A percentile compares a stretch with the other conserved stretches of the same genome.
Conservation (phyloP, 1,140 invertebrate genomes). For the Macrotrachela quadricornifera region DNA sequence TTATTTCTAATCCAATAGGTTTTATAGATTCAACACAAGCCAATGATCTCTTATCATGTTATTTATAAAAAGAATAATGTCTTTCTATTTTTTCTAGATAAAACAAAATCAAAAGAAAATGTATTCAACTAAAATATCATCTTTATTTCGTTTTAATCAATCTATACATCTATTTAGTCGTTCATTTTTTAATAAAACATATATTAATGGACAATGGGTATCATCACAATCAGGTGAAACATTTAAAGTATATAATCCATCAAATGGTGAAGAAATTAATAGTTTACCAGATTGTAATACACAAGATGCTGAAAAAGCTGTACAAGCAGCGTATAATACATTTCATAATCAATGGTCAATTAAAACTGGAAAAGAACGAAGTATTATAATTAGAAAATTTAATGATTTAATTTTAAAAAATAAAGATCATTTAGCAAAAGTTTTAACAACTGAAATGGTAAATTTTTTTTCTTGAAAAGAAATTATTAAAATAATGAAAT, state of each 20-base stretch:
- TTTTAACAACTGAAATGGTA: conserved; percentile 1
- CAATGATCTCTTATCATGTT: no score
- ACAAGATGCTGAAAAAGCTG: conserved; percentile 47
- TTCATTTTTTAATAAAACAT: no score
- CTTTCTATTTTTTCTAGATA: no score
- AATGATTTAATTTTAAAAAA: not conserved
- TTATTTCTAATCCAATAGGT: no score
- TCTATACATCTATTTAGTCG: no score
- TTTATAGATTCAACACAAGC: no score
- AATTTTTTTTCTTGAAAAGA: conserved; percentile 11
- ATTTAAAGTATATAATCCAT: conserved; percentile 37
- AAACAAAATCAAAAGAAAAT: no score
- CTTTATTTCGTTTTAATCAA: no score
- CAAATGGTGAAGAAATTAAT: conserved; percentile 46
- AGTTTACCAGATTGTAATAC: conserved; percentile 61
- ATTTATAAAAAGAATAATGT: no score
- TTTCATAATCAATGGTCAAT: conserved; percentile 35
- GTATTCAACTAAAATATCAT: no score
- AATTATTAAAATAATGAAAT: not conserved
- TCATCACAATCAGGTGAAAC: no score
- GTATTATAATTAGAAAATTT: conserved; percentile 3
- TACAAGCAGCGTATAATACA: conserved; percentile 48
- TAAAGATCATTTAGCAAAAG: not conserved
- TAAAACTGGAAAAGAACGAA: not conserved
- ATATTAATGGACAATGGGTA: no score